A percentile compares a stretch with the other conserved stretches of the same genome.
Conservation (phyloP, 2,888 invertebrate species). For the Endotricha flammealis region DNA sequence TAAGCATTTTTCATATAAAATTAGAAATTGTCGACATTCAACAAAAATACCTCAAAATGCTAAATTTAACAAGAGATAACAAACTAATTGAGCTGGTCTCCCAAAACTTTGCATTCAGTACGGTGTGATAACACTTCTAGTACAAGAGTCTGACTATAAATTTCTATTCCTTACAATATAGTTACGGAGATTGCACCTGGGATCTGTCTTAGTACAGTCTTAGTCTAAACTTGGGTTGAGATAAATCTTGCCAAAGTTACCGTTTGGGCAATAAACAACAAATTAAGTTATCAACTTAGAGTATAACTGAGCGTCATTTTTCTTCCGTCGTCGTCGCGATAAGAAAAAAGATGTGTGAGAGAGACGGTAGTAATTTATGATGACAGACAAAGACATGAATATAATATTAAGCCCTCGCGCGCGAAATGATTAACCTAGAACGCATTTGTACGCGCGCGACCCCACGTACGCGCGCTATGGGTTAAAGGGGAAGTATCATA, state of each 20-base stretch:
- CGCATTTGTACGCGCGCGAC: too few species aligned
- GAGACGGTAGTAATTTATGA: too few species aligned
- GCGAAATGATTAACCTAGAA: too few species aligned
- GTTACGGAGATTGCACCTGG: conserved; percentile 68
- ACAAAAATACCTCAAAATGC: too few species aligned
- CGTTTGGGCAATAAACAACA: conserved; percentile 40
- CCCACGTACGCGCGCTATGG: too few species aligned
- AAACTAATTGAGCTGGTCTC: neutral
- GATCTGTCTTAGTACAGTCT: conserved; percentile 56
- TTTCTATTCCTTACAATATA: conserved; percentile 68
- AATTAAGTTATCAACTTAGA: conserved; percentile 56
- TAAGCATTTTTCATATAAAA: too few species aligned
- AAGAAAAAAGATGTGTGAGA: conserved; percentile 14
- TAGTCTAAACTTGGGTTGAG: conserved; percentile 53
- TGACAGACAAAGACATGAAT: neutral
- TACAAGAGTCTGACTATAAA: conserved; percentile 54
- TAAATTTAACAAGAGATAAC: too few species aligned
- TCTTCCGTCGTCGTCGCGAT: conserved; percentile 28
- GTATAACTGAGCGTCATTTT: conserved; percentile 36
- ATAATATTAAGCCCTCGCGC: neutral
- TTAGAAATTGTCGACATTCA: too few species aligned
- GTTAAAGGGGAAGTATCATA: too few species aligned
- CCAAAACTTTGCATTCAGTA: conserved; percentile 4
- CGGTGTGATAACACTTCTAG: conserved; percentile 34
- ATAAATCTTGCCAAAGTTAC: conserved; percentile 53